These are phyloP conservation scores for Paracanthobrama guichenoti DNA, from an alignment of 2,113 vertebrate genomes.

Conservation along the genomic window DNA sequence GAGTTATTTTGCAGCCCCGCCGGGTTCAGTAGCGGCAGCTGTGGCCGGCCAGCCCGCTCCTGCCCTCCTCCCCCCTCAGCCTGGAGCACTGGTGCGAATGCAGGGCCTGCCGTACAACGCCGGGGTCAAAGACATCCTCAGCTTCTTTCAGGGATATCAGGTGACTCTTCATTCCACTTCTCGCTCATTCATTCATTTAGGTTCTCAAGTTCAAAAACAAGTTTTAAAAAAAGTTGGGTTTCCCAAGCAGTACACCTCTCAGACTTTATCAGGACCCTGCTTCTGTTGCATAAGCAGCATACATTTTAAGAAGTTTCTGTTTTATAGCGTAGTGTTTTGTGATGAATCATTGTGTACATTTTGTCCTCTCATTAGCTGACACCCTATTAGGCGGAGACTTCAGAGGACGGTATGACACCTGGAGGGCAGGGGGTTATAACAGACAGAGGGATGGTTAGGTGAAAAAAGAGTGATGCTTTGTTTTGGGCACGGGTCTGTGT, in stretches of 20 bases:
- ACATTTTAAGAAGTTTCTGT: neutral
- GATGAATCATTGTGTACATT: slow-evolving; percentile 55
- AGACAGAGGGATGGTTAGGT: neutral
- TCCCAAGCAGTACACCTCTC: neutral
- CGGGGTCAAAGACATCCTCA: slow-evolving; percentile 95
- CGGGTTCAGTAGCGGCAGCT: slow-evolving; percentile 83
- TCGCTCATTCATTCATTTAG: neutral
- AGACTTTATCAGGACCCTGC: neutral
- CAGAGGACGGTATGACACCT: slow-evolving; percentile 68
- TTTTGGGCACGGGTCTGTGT: slow-evolving; percentile 54
- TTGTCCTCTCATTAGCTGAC: slow-evolving; percentile 63
- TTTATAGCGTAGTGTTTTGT: neutral
- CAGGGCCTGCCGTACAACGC: slow-evolving; percentile 94
- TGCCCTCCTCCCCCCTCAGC: slow-evolving; percentile 80
- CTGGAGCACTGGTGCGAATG: slow-evolving; percentile 89
- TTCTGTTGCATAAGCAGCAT: neutral
- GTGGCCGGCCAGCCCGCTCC: slow-evolving; percentile 77
- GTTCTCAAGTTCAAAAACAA: slow-evolving; percentile 10
- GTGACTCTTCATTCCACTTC: slow-evolving; percentile 67
- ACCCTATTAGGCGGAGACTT: slow-evolving; percentile 65
- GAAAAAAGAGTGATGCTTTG: slow-evolving; percentile 51
- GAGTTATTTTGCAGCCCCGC: slow-evolving; percentile 88
- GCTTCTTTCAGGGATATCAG: slow-evolving; percentile 97
- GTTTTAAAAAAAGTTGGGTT: neutral
- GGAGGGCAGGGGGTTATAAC: slow-evolving; percentile 9